Evolutionary conservation across 1,140 invertebrate species (phyloP).

Genomic region (Ceratitis capitata): DNA sequence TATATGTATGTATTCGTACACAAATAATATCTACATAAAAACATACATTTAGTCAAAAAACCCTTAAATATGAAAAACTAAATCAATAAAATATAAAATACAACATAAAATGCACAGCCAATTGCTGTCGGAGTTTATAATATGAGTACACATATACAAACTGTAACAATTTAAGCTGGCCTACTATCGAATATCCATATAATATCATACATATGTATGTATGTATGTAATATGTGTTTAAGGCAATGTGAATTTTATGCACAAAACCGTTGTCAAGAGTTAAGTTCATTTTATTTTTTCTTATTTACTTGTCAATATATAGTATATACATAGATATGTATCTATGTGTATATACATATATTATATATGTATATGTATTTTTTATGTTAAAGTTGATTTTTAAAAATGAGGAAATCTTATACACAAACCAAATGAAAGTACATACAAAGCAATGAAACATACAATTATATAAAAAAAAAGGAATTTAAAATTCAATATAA

Average conservation of each 20-base stretch:
- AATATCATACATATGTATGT: no score
- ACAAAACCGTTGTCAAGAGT: background rate
- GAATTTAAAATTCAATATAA: slow-evolving; percentile 30
- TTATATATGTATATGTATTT: background rate
- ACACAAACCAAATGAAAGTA: no score
- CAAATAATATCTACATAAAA: no score
- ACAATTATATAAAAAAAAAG: no score
- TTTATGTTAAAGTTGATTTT: background rate
- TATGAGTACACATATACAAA: background rate
- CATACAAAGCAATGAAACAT: no score
- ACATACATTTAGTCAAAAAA: no score
- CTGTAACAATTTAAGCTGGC: no score
- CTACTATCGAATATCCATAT: no score
- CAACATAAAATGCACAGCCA: background rate
- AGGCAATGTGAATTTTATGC: background rate
- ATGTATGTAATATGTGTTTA: background rate
- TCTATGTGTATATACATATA: background rate
- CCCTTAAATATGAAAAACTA: no score
- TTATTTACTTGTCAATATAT: no score
- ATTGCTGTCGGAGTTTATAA: background rate
- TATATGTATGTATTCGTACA: no score
- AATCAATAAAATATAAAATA: background rate
- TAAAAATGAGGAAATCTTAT: no score
- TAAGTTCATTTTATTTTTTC: background rate
- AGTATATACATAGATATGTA: background rate